Evolutionary conservation across 2,797 vertebrate species (phyloP).

Genomic region (Chiloscyllium punctatum): DNA sequence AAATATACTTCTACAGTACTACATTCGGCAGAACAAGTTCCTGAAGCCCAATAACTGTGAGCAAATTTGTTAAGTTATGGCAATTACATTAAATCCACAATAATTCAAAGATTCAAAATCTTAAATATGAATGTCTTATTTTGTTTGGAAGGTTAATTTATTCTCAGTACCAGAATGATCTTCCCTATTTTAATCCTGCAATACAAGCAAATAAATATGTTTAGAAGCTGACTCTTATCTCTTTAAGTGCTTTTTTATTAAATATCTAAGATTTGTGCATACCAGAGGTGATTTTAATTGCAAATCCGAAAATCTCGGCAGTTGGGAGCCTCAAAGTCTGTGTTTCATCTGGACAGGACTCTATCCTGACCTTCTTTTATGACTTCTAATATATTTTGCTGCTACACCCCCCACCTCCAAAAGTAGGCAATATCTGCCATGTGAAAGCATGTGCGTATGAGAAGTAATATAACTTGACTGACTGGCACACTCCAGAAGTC

Average conservation of each 20-base stretch:
- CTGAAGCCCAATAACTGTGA: background rate
- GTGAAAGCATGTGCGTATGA: background rate
- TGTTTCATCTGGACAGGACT: background rate
- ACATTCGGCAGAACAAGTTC: background rate
- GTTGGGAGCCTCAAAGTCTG: background rate
- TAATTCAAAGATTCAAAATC: background rate
- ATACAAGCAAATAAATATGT: background rate
- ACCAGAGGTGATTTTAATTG: conserved; percentile 21
- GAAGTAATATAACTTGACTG: background rate
- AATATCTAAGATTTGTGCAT: background rate
- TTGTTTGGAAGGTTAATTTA: background rate
- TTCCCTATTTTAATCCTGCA: background rate
- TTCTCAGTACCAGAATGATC: background rate
- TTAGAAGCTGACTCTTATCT: background rate
- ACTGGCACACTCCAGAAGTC: background rate
- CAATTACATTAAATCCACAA: background rate
- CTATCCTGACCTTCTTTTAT: background rate
- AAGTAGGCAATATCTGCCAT: background rate
- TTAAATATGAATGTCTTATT: background rate
- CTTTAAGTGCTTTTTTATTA: background rate
- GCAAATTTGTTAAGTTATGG: background rate
- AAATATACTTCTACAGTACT: background rate
- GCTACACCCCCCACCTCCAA: background rate
- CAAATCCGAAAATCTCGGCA: background rate
- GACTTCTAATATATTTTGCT: background rate